These are phyloP conservation scores for Ifrita kowaldi DNA, from an alignment of 2,113 vertebrate genomes.

Conservation along the genomic window DNA sequence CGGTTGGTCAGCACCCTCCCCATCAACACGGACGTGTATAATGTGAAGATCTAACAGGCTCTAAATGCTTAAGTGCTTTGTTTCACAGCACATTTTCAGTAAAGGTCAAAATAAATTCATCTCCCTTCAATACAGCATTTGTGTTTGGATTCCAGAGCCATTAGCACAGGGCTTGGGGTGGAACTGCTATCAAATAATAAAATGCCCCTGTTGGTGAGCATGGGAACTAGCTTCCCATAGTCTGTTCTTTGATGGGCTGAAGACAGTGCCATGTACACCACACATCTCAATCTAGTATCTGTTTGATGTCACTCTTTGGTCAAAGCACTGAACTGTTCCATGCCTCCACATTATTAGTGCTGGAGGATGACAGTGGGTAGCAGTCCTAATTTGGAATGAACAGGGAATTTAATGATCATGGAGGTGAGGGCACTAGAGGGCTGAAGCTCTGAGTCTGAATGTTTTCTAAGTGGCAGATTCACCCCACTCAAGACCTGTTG, in stretches of 20 bases:
- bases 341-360: background rate
- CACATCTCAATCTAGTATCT: background rate
- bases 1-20: constrained; percentile 59
- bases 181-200: constrained; percentile 25
- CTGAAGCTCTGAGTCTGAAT: background rate
- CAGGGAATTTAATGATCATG: background rate
- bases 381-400: background rate
- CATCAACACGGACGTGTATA: constrained; percentile 56
- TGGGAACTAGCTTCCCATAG: background rate
- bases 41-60: constrained; percentile 69
- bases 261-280: background rate
- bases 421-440: background rate
- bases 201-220: background rate
- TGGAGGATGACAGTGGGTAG: accelerated
- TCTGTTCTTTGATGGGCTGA: background rate
- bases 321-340: background rate
- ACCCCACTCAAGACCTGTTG: background rate
- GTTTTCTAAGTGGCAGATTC: background rate
- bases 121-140: constrained; percentile 58
- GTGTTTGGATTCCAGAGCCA: constrained; percentile 33
- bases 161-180: constrained; percentile 16
- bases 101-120: constrained; percentile 79
- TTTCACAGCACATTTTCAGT: constrained; percentile 74
- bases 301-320: background rate
- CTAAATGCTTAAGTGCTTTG: constrained; percentile 76